Base-by-base conservation (phyloP, 37 sponge, comb jelly and placozoan species). In the Bolinopsis microptera region DNA sequence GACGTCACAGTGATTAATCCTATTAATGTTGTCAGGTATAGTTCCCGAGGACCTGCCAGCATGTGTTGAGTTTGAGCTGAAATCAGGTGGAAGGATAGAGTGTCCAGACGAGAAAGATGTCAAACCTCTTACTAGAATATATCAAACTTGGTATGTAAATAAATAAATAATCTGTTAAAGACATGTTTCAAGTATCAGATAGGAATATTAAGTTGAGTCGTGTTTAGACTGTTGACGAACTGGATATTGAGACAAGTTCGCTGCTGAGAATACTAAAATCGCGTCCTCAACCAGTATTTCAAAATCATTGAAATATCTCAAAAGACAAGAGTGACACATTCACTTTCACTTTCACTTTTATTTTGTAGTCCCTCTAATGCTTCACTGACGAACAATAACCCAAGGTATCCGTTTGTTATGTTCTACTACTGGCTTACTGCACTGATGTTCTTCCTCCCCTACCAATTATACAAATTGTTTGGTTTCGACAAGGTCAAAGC, bases 141-240 rank as follows among this genome's bases (percentile, higher is more conserved):
- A 86, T 48, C 90, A 86, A 23, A n/a, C 90, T 9, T 86, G 90
- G 90, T 86, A 86, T n/a, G n/a, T n/a, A n/a, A n/a, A n/a, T n/a
- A n/a, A n/a, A n/a, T 13, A 21, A 22, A 67, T 67, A 67, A 67
- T 67, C 68, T 67, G 21, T 67, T 21, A 67, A 67, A 22, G 68
- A 21, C 13, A 21, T 67, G 68, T 67, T 13, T 67, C 68, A 67
- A 13, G 68, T 67, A n/a, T n/a, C n/a, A n/a, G n/a, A n/a, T n/a
- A n/a, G n/a, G n/a, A n/a, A n/a, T n/a, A n/a, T n/a, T n/a, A n/a
- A n/a, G n/a, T n/a, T n/a, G n/a, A n/a, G n/a, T n/a, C n/a, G n/a
- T n/a, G n/a, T n/a, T n/a, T n/a, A n/a, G n/a, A n/a, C n/a, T n/a
- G n/a, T n/a, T n/a, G n/a, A n/a, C n/a, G n/a, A n/a, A n/a, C n/a